Conservation (phyloP, 2,888 invertebrate species). For the Cerastis leucographa region DNA sequence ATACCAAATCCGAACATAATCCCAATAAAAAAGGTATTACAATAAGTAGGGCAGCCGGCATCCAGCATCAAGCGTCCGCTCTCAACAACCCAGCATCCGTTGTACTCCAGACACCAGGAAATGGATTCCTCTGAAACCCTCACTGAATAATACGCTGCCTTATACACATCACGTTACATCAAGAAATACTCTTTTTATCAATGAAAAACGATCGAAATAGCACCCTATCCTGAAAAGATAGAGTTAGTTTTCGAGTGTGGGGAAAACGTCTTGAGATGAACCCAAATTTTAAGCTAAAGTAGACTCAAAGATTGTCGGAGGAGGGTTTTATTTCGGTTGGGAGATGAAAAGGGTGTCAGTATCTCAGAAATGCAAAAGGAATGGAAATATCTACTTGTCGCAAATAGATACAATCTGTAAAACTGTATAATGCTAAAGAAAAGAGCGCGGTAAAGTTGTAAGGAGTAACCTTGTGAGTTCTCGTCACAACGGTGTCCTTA, state of each 20-base stretch:
- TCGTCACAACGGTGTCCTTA: slow-evolving; percentile 1
- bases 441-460: slow-evolving; percentile 19
- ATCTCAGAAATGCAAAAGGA: slow-evolving; percentile 61
- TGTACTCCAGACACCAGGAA: slow-evolving; percentile 67
- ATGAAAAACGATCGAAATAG: slow-evolving; percentile 23
- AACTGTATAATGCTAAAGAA: slow-evolving; percentile 42
- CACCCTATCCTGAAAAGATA: slow-evolving; percentile 24
- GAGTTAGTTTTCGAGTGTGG: slow-evolving; percentile 34
- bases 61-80: slow-evolving; percentile 27
- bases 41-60: slow-evolving; percentile 28
- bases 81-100: slow-evolving; percentile 42
- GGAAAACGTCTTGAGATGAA: neutral
- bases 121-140: slow-evolving; percentile 72
- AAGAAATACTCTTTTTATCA: slow-evolving; percentile 59
- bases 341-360: slow-evolving; percentile 49
- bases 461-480: neutral
- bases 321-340: slow-evolving; percentile 24
- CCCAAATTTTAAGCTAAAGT: slow-evolving; percentile 22
- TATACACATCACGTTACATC: slow-evolving; percentile 66
- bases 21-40: slow-evolving; percentile 3
- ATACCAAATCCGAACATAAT: slow-evolving; percentile 3
- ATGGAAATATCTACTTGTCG: slow-evolving; percentile 64
- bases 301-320: accelerated
- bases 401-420: slow-evolving; percentile 64
- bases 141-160: slow-evolving; percentile 69